Conservation (phyloP, 2,797 vertebrate genomes). For the Eutrigla gurnardus region DNA sequence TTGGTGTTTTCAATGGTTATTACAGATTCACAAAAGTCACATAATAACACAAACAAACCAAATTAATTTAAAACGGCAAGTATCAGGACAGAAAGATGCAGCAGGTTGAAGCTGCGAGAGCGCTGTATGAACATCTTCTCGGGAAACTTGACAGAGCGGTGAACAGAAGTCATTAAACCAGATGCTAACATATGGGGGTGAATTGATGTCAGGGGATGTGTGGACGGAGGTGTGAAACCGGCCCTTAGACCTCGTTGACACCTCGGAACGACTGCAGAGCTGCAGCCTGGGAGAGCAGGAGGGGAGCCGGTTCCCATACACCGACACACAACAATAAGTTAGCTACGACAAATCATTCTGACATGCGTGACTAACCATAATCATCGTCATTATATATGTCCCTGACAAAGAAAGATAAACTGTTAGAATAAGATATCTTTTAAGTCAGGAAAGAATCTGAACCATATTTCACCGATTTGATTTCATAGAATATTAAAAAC, state of each 20-base stretch:
- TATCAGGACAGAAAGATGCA: not conserved
- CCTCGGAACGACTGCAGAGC: constrained; percentile 14
- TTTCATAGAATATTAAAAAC: no score
- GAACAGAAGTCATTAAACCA: not conserved
- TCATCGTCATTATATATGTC: no score
- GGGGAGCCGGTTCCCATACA: constrained; percentile 6
- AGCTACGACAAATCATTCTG: not conserved
- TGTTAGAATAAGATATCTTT: not conserved
- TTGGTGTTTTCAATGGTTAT: no score
- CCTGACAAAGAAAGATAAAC: no score
- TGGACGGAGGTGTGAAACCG: constrained; percentile 9
- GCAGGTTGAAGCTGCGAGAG: not conserved
- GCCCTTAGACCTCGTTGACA: constrained; percentile 34
- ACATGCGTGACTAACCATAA: no score
- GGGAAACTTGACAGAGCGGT: no score
- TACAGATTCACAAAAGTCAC: no score
- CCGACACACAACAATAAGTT: not conserved
- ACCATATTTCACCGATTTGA: no score
- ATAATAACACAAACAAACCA: no score
- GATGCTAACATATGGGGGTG: not conserved
- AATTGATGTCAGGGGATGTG: not conserved
- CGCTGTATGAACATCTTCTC: not conserved
- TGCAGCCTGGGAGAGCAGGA: constrained; percentile 19
- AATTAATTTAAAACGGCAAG: not conserved
- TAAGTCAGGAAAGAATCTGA: not conserved